Percentiles rank a stretch among this genome's conserved stretches.
phyloP scores from a whole-genome alignment of 2,797 vertebrate genomes.

The Tapera naevia region DNA sequence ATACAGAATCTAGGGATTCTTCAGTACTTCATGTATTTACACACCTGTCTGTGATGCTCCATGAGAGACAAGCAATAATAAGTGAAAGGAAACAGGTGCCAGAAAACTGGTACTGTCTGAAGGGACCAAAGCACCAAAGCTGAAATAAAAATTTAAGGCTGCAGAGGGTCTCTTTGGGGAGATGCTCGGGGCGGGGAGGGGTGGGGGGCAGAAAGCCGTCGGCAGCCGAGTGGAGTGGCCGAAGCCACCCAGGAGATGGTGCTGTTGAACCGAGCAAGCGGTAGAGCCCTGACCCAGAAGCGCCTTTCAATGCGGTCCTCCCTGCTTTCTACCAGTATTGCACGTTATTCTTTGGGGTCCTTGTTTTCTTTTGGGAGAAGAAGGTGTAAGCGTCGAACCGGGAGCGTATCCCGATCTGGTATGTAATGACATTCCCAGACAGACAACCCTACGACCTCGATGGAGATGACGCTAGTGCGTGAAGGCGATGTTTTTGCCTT shows the following conservation, averaged over 20 bases:
- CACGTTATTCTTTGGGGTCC: background rate
- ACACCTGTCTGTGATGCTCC: background rate
- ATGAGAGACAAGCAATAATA: background rate
- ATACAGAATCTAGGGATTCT: background rate
- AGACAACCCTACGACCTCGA: background rate
- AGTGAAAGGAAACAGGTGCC: background rate
- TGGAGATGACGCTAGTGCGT: background rate
- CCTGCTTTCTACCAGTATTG: constrained; percentile 25
- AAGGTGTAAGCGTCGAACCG: background rate
- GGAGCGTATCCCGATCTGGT: background rate
- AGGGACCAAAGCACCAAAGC: background rate
- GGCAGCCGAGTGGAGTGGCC: background rate
- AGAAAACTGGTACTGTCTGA: background rate
- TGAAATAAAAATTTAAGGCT: accelerated
- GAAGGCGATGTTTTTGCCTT: background rate
- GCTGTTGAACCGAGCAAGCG: constrained; percentile 37
- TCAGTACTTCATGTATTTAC: background rate
- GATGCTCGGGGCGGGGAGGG: background rate
- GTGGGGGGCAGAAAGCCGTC: background rate
- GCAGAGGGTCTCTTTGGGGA: background rate
- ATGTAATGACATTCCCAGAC: background rate
- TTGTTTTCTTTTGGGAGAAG: background rate
- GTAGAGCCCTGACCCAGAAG: constrained; percentile 30
- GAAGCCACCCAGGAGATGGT: constrained; percentile 60
- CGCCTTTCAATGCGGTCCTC: constrained; percentile 37